A percentile compares a stretch with the other conserved stretches of the same genome.
Evolutionary conservation across 2,113 vertebrate genomes (phyloP).

Genomic region (Pedionomus torquatus): DNA sequence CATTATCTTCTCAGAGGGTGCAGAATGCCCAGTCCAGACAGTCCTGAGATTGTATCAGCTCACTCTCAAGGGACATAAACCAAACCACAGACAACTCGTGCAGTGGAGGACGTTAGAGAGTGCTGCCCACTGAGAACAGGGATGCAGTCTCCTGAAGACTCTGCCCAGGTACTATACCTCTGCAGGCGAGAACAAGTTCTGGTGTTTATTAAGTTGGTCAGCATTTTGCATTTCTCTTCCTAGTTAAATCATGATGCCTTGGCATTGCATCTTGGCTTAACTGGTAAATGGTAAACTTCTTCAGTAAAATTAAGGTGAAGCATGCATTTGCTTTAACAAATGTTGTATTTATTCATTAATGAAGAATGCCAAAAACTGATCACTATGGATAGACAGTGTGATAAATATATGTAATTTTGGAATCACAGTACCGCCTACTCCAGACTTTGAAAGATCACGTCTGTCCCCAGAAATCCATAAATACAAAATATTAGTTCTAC

Average conservation of each 20-base stretch:
- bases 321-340: not conserved
- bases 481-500: not conserved
- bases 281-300: not conserved
- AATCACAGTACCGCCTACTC: not conserved
- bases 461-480: not conserved
- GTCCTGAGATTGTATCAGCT: not conserved
- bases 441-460: not conserved
- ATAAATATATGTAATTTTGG: not conserved
- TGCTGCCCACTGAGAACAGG: not conserved
- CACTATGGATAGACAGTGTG: not conserved
- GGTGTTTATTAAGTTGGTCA: not conserved
- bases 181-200: not conserved
- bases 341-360: not conserved
- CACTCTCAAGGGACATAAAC: not conserved
- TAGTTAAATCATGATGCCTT: not conserved
- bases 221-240: not conserved
- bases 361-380: not conserved
- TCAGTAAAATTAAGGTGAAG: not conserved
- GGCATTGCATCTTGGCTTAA: not conserved
- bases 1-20: not conserved
- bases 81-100: not conserved
- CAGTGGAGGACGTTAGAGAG: not conserved
- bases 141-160: not conserved
- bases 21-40: not conserved
- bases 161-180: not conserved